phyloP scores from a whole-genome alignment of 2,113 vertebrate species.

The Quiscalus mexicanus region DNA sequence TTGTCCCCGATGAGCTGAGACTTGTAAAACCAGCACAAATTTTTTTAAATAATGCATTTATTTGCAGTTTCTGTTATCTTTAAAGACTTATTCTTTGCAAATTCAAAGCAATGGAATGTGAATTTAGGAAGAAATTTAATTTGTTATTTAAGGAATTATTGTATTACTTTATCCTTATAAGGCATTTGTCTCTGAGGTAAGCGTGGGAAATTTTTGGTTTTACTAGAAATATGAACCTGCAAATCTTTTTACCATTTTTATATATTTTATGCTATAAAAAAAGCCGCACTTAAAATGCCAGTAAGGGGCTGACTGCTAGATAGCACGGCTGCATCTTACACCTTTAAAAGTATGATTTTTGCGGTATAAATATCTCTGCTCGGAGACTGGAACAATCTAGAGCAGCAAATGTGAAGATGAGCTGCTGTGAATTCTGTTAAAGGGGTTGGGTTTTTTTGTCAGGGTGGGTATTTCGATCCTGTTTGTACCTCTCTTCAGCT shows the following conservation, averaged over 20 bases:
- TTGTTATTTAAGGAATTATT: not conserved
- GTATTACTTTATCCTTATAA: not conserved
- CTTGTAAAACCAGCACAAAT: not conserved
- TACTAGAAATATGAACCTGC: not conserved
- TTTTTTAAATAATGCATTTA: not conserved
- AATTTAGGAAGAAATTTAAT: not conserved
- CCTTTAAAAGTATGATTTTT: slow-evolving; percentile 14
- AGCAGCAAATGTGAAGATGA: slow-evolving; percentile 4
- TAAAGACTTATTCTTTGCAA: not conserved
- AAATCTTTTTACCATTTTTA: not conserved
- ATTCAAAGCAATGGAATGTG: not conserved
- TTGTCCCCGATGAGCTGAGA: not conserved
- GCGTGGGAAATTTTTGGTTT: not conserved
- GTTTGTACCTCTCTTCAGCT: slow-evolving; percentile 36
- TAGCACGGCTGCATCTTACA: not conserved
- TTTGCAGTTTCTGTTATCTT: not conserved
- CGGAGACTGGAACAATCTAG: slow-evolving; percentile 32
- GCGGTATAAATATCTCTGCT: not conserved
- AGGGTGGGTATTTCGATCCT: not conserved
- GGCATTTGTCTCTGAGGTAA: not conserved
- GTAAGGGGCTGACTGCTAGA: not conserved
- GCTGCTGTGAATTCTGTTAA: not conserved
- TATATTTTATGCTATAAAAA: not conserved
- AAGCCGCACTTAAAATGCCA: slow-evolving; percentile 8
- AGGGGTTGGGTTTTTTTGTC: not conserved